Conservation (phyloP, 2,113 vertebrate species). For the Scalopus aquaticus region DNA sequence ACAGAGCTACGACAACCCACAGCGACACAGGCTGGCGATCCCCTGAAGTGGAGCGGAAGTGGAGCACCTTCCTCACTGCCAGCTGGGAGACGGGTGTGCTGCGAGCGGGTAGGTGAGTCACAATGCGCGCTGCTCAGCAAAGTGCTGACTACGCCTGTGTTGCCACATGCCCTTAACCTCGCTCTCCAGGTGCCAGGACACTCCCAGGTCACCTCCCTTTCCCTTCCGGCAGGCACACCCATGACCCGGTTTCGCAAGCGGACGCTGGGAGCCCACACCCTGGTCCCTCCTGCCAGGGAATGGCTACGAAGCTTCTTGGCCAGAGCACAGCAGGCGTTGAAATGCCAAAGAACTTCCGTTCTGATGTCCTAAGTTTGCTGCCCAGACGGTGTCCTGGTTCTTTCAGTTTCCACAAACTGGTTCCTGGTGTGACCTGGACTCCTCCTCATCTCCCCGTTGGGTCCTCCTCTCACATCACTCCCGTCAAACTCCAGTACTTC, state of each 20-base stretch:
- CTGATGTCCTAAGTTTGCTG: neutral
- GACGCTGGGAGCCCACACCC: neutral
- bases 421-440: neutral
- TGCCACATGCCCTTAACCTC: neutral
- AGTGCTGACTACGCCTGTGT: no score
- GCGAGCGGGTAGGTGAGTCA: conserved; percentile 4
- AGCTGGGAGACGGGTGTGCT: neutral
- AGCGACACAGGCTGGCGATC: neutral
- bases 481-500: neutral
- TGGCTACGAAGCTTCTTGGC: neutral
- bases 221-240: conserved; percentile 32
- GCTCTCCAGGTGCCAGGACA: neutral
- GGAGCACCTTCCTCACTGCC: neutral
- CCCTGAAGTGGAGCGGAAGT: neutral
- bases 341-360: neutral
- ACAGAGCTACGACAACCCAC: neutral
- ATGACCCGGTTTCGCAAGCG: neutral
- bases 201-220: conserved; percentile 1
- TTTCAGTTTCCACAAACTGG: neutral
- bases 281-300: neutral
- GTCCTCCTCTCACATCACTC: neutral
- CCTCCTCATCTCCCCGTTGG: neutral
- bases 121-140: no score
- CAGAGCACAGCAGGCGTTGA: neutral
- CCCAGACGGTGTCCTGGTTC: neutral